These are phyloP conservation scores for Odontomyia ornata DNA, from an alignment of 2,888 invertebrate species.

Conservation along the genomic window DNA sequence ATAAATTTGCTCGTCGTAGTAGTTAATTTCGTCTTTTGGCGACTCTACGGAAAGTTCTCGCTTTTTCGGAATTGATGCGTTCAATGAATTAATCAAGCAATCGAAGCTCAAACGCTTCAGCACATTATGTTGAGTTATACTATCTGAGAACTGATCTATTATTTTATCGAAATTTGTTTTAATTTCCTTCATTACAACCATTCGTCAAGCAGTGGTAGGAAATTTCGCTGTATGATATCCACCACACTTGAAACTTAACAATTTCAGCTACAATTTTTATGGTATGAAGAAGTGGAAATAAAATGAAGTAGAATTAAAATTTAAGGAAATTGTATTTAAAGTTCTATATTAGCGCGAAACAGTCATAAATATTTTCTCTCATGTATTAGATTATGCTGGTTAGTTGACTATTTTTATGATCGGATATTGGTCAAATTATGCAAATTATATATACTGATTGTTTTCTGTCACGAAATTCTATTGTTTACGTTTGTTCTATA, in stretches of 20 bases:
- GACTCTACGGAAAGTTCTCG: slow-evolving; percentile 56
- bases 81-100: slow-evolving; percentile 57
- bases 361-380: too few species aligned
- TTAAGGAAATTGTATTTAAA: background rate
- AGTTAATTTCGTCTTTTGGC: slow-evolving; percentile 49
- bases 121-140: slow-evolving; percentile 57
- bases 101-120: slow-evolving; percentile 62
- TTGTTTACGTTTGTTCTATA: too few species aligned
- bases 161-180: slow-evolving; percentile 61
- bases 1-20: slow-evolving; percentile 68
- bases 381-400: too few species aligned
- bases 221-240: background rate
- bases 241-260: background rate
- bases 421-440: too few species aligned
- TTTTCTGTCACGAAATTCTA: too few species aligned
- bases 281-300: too few species aligned
- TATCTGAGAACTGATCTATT: slow-evolving; percentile 59
- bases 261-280: background rate
- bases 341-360: background rate
- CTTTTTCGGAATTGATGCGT: slow-evolving; percentile 57
- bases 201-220: background rate
- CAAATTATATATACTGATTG: too few species aligned
- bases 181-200: slow-evolving; percentile 59
- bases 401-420: too few species aligned
- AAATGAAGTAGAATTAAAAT: too few species aligned